Conservation (phyloP, 2,888 invertebrate species). For the Trichacis sp. region DNA sequence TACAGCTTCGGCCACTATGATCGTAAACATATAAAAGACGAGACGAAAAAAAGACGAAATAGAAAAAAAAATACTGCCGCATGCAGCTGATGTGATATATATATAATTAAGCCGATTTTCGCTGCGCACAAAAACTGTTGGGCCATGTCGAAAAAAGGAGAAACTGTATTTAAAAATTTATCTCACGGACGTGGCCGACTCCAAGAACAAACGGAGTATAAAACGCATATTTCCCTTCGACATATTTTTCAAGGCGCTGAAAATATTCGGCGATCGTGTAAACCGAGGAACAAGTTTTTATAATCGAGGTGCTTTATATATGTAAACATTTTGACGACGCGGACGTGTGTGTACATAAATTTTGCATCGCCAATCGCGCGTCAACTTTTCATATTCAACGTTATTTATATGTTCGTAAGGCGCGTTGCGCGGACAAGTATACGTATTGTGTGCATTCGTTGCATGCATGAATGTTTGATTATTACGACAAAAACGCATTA, state of each 20-base stretch:
- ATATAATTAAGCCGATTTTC: slow-evolving; percentile 54
- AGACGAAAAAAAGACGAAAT: slow-evolving; percentile 32
- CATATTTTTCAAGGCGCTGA: slow-evolving; percentile 5
- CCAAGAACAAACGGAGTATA: background rate
- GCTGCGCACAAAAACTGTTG: slow-evolving; percentile 3
- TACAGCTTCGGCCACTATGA: background rate
- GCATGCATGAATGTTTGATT: slow-evolving; percentile 3
- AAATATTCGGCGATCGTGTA: slow-evolving; percentile 1
- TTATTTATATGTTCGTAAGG: background rate
- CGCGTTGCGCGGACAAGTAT: slow-evolving; percentile 3
- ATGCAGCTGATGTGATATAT: slow-evolving; percentile 61
- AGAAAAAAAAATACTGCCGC: slow-evolving; percentile 56
- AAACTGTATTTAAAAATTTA: background rate
- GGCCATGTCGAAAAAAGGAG: background rate
- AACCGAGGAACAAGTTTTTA: slow-evolving; percentile 43
- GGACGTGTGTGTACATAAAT: slow-evolving; percentile 3
- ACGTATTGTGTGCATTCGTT: slow-evolving; percentile 1
- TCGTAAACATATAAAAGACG: background rate
- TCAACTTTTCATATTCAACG: background rate
- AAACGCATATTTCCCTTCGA: slow-evolving; percentile 6
- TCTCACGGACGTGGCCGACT: background rate
- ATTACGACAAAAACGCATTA: slow-evolving; percentile 1
- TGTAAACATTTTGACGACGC: slow-evolving; percentile 38
- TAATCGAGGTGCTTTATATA: slow-evolving; percentile 61
- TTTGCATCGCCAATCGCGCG: background rate